Conservation (phyloP, 2,797 vertebrate genomes). For the Anabas testudineus region DNA sequence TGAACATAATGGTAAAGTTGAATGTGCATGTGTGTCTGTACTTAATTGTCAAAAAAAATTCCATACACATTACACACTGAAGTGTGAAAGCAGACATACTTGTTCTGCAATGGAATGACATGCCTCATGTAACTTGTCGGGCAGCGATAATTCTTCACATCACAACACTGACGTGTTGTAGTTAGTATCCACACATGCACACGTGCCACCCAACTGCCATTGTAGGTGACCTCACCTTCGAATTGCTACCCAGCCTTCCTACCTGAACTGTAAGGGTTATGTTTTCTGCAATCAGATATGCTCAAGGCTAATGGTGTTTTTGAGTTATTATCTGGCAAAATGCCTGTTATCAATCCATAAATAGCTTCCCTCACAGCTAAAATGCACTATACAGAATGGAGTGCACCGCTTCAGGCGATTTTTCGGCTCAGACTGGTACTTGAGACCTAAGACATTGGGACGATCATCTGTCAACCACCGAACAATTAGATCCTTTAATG, state of each 20-base stretch:
- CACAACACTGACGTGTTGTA: slow-evolving; percentile 21
- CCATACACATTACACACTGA: slow-evolving; percentile 56
- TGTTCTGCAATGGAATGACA: slow-evolving; percentile 57
- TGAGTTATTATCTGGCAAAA: slow-evolving; percentile 56
- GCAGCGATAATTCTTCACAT: slow-evolving; percentile 47
- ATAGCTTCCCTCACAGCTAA: slow-evolving; percentile 56
- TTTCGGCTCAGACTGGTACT: slow-evolving; percentile 45
- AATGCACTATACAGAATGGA: slow-evolving; percentile 13
- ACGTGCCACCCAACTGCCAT: slow-evolving; percentile 8
- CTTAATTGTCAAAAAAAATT: slow-evolving; percentile 46
- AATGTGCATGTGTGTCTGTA: slow-evolving; percentile 19
- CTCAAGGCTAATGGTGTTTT: slow-evolving; percentile 48
- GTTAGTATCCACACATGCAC: neutral
- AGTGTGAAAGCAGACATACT: slow-evolving; percentile 59
- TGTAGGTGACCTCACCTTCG: slow-evolving; percentile 38
- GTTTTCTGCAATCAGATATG: slow-evolving; percentile 60
- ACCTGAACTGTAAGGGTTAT: slow-evolving; percentile 26
- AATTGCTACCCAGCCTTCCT: slow-evolving; percentile 5
- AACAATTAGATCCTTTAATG: slow-evolving; percentile 71
- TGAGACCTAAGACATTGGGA: slow-evolving; percentile 44
- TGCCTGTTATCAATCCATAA: slow-evolving; percentile 44
- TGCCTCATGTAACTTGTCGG: slow-evolving; percentile 55
- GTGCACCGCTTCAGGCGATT: slow-evolving; percentile 12
- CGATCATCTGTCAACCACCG: slow-evolving; percentile 47
- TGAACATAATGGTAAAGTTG: slow-evolving; percentile 93